Conservation (phyloP, 2,888 invertebrate genomes). For the Ectropis crepuscularia region DNA sequence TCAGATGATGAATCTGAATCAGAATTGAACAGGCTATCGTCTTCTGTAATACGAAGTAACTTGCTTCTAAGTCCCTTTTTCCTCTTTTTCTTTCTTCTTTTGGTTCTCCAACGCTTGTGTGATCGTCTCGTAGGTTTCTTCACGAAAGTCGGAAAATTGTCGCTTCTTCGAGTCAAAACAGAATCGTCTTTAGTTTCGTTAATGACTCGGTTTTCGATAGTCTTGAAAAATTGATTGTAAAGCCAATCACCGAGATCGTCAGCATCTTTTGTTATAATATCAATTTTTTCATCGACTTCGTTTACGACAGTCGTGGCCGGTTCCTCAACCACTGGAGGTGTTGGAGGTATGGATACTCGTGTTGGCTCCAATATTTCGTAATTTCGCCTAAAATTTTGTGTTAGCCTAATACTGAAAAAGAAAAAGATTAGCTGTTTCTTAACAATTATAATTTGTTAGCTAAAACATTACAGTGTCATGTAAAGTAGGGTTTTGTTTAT, state of each 20-base stretch:
- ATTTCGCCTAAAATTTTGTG: constrained; percentile 56
- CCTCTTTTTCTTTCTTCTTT: constrained; percentile 43
- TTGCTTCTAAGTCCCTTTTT: constrained; percentile 61
- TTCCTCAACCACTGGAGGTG: constrained; percentile 29
- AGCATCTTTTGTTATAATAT: constrained; percentile 63
- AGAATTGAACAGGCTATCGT: constrained; percentile 72
- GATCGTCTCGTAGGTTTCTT: constrained; percentile 47
- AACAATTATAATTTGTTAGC: background rate
- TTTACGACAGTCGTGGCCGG: constrained; percentile 46
- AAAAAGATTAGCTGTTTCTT: background rate
- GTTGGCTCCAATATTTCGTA: constrained; percentile 51
- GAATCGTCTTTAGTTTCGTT: constrained; percentile 61
- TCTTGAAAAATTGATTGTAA: constrained; percentile 78
- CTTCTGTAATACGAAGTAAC: constrained; percentile 67
- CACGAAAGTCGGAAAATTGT: constrained; percentile 26
- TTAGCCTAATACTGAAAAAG: constrained; percentile 65
- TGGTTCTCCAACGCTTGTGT: constrained; percentile 47
- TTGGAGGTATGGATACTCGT: constrained; percentile 38
- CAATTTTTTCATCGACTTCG: constrained; percentile 54
- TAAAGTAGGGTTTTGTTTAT: background rate
- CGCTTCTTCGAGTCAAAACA: constrained; percentile 60
- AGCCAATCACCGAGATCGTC: constrained; percentile 77
- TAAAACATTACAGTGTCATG: background rate
- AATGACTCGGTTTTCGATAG: constrained; percentile 74
- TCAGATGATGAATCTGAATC: constrained; percentile 46